Evolutionary conservation across 2,113 vertebrate species (phyloP).

Genomic region (Leucopsar rothschildi): DNA sequence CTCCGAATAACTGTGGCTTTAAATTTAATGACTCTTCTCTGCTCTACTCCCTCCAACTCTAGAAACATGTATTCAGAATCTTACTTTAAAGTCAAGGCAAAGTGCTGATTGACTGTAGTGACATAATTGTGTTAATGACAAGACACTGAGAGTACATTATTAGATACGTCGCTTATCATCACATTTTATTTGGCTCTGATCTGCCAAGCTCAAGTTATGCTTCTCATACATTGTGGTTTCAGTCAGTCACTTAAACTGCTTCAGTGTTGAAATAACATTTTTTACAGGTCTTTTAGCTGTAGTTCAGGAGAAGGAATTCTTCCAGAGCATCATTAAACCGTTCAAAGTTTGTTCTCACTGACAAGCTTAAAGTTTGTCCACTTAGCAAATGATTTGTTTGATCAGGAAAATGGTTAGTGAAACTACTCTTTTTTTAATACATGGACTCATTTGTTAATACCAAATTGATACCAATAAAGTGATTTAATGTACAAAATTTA

Average conservation of each 20-base stretch:
- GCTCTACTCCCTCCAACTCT: conserved; percentile 51
- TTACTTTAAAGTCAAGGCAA: conserved; percentile 73
- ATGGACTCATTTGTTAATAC: conserved; percentile 42
- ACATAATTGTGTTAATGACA: conserved; percentile 82
- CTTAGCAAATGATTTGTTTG: conserved; percentile 68
- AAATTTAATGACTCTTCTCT: conserved; percentile 59
- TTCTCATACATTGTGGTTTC: conserved; percentile 72
- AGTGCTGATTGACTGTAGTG: conserved; percentile 76
- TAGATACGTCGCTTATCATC: conserved; percentile 74
- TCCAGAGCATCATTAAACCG: conserved; percentile 55
- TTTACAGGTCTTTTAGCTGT: conserved; percentile 69
- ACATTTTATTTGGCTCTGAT: conserved; percentile 71
- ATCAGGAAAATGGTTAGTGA: conserved; percentile 65
- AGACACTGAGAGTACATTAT: conserved; percentile 66
- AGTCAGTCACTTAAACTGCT: conserved; percentile 73
- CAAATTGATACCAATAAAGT: conserved; percentile 55
- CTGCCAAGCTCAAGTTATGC: conserved; percentile 70
- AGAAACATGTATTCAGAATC: conserved; percentile 65
- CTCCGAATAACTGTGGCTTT: conserved; percentile 59
- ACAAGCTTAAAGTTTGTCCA: conserved; percentile 64
- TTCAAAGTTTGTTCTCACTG: conserved; percentile 67
- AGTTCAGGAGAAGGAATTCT: conserved; percentile 63
- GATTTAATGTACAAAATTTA: conserved; percentile 57
- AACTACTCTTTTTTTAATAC: conserved; percentile 22
- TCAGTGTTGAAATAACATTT: conserved; percentile 68